A percentile compares a stretch with the other conserved stretches of the same genome.
phyloP scores from a whole-genome alignment of 1,140 invertebrate genomes.

The Caenorhabditis remanei region DNA sequence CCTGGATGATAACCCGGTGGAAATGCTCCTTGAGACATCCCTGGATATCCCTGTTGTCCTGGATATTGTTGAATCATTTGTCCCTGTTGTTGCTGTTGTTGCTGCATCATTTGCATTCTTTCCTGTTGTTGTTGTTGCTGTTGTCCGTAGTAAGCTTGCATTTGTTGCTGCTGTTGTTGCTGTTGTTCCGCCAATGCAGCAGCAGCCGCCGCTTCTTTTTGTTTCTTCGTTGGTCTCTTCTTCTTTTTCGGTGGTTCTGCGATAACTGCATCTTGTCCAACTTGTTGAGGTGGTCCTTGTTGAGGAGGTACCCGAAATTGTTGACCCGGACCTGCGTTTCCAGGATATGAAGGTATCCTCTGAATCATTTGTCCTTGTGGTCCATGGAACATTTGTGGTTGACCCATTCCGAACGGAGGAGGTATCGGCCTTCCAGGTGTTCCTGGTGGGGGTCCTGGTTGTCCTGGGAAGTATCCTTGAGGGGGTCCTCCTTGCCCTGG shows the following conservation, averaged over 20 bases:
- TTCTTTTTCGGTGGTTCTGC: slow-evolving; percentile 62
- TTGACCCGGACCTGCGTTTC: neutral
- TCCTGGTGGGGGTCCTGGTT: slow-evolving; percentile 36
- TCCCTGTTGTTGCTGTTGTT: slow-evolving; percentile 52
- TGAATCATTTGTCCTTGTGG: slow-evolving; percentile 49
- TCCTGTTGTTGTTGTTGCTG: slow-evolving; percentile 26
- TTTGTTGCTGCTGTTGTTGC: slow-evolving; percentile 54
- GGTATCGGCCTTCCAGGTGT: neutral
- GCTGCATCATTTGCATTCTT: slow-evolving; percentile 47
- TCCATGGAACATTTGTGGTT: slow-evolving; percentile 38
- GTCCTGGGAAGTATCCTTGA: neutral
- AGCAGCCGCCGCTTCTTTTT: slow-evolving; percentile 55
- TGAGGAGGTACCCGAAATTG: slow-evolving; percentile 27
- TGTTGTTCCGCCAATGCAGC: slow-evolving; percentile 49
- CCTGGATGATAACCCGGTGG: slow-evolving; percentile 53
- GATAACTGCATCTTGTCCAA: neutral
- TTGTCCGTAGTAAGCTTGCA: slow-evolving; percentile 35
- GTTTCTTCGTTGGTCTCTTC: slow-evolving; percentile 63
- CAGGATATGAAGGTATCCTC: slow-evolving; percentile 50
- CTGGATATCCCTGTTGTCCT: slow-evolving; percentile 46
- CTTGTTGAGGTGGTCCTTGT: slow-evolving; percentile 23
- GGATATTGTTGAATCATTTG: slow-evolving; percentile 31
- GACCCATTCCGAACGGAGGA: neutral
- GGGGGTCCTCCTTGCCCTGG: neutral
- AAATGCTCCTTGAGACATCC: slow-evolving; percentile 47